Base-by-base conservation (phyloP, 2,888 invertebrate species). In the Calameuta idolon region DNA sequence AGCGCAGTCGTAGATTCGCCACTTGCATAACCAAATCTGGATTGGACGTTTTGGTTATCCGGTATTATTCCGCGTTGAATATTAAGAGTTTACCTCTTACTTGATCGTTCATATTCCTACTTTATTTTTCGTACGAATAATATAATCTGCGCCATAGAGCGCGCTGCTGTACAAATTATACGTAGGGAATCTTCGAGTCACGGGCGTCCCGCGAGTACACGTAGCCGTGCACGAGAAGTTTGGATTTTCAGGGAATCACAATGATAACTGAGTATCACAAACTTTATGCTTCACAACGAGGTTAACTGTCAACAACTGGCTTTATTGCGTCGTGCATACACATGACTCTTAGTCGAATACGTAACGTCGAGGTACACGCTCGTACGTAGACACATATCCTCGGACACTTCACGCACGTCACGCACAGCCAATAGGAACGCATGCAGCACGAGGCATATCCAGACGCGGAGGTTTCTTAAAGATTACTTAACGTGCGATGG, bases 11-110 rank as follows among this genome's bases (percentile, higher is more conserved):
- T 79, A 79, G 77, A 82, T 85, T 84, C 81, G 83, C 82, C 75
- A 82, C 84, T 81, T 79, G 84, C 84, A 85, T 80, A 82, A 84
- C 85, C 82, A 85, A 85, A 85, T 84, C 83, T 55, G 85, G 83
- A 84, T 81, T 83, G 71, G 33, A 71, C 71, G 23, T 55, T 23
- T 55, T 55, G 23, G 55, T 55, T 55, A 9, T 23, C 9, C 2
- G 55, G 55, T 55, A 55, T 55, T 55, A 55, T 55, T 55, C 55
- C 55, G 55, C 55, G 55, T 23, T 55, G 55, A 55, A 55, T 55
- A 55, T 55, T 55, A 55, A 55, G 23, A 55, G 23, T 23, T 23
- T 2, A 0, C 23, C 55, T 55, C 9, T 23, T 9, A 55, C 23
- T 55, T 23, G 9, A 55, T 55, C 23, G 55, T 55, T 55, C 23